Conservation (phyloP, 2,797 vertebrate genomes). For the Allobates femoralis region DNA sequence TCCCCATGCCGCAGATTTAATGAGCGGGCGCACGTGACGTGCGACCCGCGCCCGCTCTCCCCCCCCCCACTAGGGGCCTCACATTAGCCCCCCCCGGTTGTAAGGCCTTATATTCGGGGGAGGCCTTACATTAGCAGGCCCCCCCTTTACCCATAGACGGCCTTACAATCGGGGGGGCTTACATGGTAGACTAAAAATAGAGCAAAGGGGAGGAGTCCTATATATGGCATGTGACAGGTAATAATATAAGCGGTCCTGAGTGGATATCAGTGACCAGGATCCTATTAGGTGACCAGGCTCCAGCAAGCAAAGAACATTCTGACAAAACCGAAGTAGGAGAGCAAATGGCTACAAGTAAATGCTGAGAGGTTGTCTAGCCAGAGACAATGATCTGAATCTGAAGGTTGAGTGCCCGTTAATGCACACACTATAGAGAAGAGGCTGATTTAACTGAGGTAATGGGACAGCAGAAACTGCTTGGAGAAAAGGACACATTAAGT, state of each 20-base stretch:
- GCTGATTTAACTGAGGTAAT: slow-evolving; percentile 26
- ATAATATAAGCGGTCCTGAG: neutral
- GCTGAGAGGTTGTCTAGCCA: slow-evolving; percentile 5
- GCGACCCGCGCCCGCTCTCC: no score
- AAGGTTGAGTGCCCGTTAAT: neutral
- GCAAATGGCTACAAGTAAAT: neutral
- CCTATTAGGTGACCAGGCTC: neutral
- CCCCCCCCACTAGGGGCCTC: no score
- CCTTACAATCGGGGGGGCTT: no score
- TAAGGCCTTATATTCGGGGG: no score
- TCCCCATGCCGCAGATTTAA: no score
- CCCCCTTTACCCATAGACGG: no score
- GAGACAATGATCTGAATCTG: slow-evolving; percentile 25
- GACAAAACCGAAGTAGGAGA: slow-evolving; percentile 14
- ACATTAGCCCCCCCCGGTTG: no score
- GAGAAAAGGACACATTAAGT: slow-evolving; percentile 31
- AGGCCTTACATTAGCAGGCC: no score
- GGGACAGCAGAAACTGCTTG: slow-evolving; percentile 6
- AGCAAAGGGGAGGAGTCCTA: neutral
- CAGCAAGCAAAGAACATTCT: neutral
- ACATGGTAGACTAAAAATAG: no score
- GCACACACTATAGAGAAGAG: slow-evolving; percentile 22
- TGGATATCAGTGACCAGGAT: neutral
- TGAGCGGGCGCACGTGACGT: no score
- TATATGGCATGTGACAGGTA: neutral